Evolutionary conservation across 2,113 vertebrate species (phyloP), one percentile per base, ranked within the genome.

Genomic region (Myotis davidii): DNA sequence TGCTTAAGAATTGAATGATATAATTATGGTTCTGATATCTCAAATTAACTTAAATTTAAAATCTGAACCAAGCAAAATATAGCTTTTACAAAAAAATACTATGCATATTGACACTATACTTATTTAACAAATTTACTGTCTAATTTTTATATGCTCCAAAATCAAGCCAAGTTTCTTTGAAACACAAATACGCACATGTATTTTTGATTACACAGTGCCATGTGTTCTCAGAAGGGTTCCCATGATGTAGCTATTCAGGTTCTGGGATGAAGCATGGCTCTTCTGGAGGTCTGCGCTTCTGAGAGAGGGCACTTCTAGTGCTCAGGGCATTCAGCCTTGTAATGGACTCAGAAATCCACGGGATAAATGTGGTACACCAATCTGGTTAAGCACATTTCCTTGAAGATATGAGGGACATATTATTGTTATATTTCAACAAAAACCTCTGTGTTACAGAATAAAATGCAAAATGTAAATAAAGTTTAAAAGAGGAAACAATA

Each of bases 41-140:
- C 27, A 90, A 9, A 85, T 82, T 50, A 42, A 73, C 5, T 69
- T 56, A 90, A 93, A 86, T 91, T 91, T 70, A 87, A 95, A 85
- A 86, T 27, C 17, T 65, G 79, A 32, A 20, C 7, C 20, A 85
- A 73, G 21, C n/a, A 50, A 82, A 95, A 64, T 48, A 17, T n/a
- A 83, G 56, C 20, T 87, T 64, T 37, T 25, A 59, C 65, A 90
- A 6, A 56, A 56, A 3, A 65, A 61, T 4, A 45, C 8, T 64
- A 83, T 20, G 42, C 10, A 85, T 39, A 92, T 17, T 10, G 18
- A 6, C 4, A 79, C 9, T 77, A 42, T 42, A 70, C 17, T 65
- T 85, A n/a, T 45, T 87, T 89, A 59, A 88, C 23, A 94, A 83
- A 42, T n/a, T 52, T n/a, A 83, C n/a, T 23, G 27, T 29, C 52